Percentiles rank a stretch among this genome's conserved stretches.
Evolutionary conservation across 92 coral and sea anemone species (phyloP).

Genomic region (Diadumene lineata): DNA sequence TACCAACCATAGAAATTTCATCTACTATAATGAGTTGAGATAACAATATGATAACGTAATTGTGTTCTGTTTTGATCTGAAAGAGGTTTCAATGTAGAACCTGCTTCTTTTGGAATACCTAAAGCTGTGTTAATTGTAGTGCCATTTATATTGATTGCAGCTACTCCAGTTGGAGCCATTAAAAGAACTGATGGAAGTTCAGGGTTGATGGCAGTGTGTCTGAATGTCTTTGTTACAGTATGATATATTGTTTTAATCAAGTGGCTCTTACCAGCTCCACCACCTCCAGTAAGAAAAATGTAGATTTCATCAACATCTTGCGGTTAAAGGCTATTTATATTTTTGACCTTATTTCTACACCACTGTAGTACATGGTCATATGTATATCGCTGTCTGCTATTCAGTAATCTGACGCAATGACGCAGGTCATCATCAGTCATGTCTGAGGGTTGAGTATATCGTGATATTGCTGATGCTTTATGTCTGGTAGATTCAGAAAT

Average conservation of each 20-base stretch:
- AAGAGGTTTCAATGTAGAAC: slow-evolving; percentile 54
- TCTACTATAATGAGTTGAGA: background rate
- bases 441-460: slow-evolving; percentile 28
- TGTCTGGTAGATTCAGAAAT: slow-evolving; percentile 1
- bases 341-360: slow-evolving; percentile 56
- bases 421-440: slow-evolving; percentile 53
- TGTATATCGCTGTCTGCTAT: slow-evolving; percentile 36
- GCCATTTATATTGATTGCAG: slow-evolving; percentile 39
- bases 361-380: slow-evolving; percentile 32
- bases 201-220: slow-evolving; percentile 53
- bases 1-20: slow-evolving; percentile 28
- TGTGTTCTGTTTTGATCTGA: slow-evolving; percentile 42
- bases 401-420: slow-evolving; percentile 45
- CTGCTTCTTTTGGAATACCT: slow-evolving; percentile 3
- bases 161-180: slow-evolving; percentile 46
- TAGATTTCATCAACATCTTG: slow-evolving; percentile 46
- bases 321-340: slow-evolving; percentile 49
- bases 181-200: slow-evolving; percentile 34
- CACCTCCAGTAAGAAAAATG: slow-evolving; percentile 67
- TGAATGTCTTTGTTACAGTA: slow-evolving; percentile 55
- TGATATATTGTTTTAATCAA: slow-evolving; percentile 29
- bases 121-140: slow-evolving; percentile 38
- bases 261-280: slow-evolving; percentile 70
- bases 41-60: background rate
- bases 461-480: slow-evolving; percentile 23